Conservation (phyloP, 2,797 vertebrate genomes). For the Helostoma temminkii region DNA sequence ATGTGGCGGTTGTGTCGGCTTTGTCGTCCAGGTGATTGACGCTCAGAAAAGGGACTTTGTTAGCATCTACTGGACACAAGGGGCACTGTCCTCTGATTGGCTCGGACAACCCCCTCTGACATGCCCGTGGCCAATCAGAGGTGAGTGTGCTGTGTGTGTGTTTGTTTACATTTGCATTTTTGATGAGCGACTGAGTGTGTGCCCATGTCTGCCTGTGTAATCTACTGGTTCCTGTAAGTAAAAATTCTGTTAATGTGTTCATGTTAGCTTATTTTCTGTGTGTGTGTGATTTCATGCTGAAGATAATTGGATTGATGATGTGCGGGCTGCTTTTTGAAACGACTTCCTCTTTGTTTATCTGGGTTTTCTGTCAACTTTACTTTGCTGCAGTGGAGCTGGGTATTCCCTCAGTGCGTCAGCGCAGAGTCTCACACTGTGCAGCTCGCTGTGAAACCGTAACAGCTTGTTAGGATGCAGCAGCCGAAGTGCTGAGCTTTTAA, state of each 20-base stretch:
- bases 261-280: background rate
- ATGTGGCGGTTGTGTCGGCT: constrained; percentile 73
- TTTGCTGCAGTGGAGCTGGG: constrained; percentile 17
- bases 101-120: constrained; percentile 87
- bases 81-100: constrained; percentile 89
- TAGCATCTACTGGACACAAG: constrained; percentile 83
- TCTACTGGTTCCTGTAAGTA: too few relatives aligned
- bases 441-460: constrained; percentile 21
- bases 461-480: constrained; percentile 60
- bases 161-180: constrained; percentile 12
- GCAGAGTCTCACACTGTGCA: constrained; percentile 15
- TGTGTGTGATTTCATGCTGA: background rate
- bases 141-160: constrained; percentile 78
- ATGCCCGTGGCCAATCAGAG: constrained; percentile 91
- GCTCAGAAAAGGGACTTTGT: constrained; percentile 79
- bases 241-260: too few relatives aligned
- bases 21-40: constrained; percentile 84
- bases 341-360: background rate
- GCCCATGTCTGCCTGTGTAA: background rate
- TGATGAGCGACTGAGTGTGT: background rate
- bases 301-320: background rate
- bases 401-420: constrained; percentile 18
- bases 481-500: constrained; percentile 73
- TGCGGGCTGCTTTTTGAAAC: background rate
- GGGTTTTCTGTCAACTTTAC: background rate